phyloP scores from a whole-genome alignment of 92 coral and sea anemone species.

The Palythoa grandiflora region DNA sequence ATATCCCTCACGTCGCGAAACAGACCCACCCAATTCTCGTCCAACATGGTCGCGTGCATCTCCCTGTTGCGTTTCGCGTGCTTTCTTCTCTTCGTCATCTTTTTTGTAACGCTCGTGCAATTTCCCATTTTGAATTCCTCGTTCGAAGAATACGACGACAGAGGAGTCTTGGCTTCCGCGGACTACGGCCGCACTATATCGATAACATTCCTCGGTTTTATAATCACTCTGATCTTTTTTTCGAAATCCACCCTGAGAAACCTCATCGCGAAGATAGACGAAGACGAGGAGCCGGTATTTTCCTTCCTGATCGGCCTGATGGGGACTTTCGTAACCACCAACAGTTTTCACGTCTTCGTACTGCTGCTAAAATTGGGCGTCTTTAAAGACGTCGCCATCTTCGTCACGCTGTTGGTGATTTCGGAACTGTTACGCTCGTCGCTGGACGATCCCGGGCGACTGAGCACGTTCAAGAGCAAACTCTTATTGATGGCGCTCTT shows the following conservation, averaged over 20 bases:
- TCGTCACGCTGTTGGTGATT: too few relatives aligned
- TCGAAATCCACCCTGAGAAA: not conserved
- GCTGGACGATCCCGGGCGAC: not conserved
- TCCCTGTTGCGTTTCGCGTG: not conserved
- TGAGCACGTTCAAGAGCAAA: not conserved
- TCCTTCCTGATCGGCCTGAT: not conserved
- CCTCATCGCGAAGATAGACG: not conserved
- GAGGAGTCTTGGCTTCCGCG: not conserved
- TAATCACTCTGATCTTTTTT: not conserved
- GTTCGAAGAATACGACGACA: not conserved
- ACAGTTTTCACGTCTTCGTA: not conserved
- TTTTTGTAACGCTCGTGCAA: not conserved
- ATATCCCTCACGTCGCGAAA: not conserved
- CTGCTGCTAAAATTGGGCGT: not conserved
- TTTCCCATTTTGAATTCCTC: not conserved
- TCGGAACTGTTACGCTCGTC: not conserved
- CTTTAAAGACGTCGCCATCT: not conserved
- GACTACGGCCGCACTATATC: not conserved
- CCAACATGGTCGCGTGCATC: not conserved
- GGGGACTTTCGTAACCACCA: not conserved
- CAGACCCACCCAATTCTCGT: not conserved
- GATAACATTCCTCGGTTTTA: not conserved
- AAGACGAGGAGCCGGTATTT: not conserved
- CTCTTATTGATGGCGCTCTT: not conserved
- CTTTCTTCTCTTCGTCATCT: not conserved